Base-by-base conservation (phyloP, 2,888 invertebrate species). In the Glaucopsyche alexis region DNA sequence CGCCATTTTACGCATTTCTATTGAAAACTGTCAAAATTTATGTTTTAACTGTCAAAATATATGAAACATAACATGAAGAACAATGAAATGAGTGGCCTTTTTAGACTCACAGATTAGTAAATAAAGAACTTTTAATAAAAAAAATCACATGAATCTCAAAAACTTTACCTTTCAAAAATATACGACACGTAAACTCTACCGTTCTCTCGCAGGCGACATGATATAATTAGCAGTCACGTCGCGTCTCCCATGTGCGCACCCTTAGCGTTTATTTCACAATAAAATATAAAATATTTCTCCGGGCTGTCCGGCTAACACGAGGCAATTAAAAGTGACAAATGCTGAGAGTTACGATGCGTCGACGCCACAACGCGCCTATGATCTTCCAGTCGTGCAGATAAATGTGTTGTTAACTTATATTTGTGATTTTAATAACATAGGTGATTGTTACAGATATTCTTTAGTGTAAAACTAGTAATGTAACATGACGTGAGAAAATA, bases 251-350 rank as follows among this genome's bases (percentile, higher is more conserved):
- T 74, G 73, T 73, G 76, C 75, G 76, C 75, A 78, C 75, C 79
- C 79, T 79, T 76, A 76, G 77, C 84, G 81, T 87, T 87, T 86
- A 87, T 90, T 89, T 88, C 88, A 87, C 88, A 87, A 90, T 91
- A 90, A 90, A 90, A 85, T 89, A 86, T 76, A 89, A 90, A 90
- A 91, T 91, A 91, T 84, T 84, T 80, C 84, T 83, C 83, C 83
- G 83, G 88, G 83, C 81, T 84, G 85, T 90, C 89, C 86, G 89
- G 90, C 88, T 82, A 85, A 87, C 90, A 88, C 87, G 87, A 87
- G 87, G 90, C 91, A 92, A 93, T 93, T 93, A 92, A 89, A 93
- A 91, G 88, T 93, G 92, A 93, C 92, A 91, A 91, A 93, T 91
- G 92, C 85, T 87, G 84, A 86, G 87, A 87, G 85, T 86, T 87